Evolutionary conservation across 2,797 vertebrate genomes (phyloP).

Genomic region (Macrochelys suwanniensis): DNA sequence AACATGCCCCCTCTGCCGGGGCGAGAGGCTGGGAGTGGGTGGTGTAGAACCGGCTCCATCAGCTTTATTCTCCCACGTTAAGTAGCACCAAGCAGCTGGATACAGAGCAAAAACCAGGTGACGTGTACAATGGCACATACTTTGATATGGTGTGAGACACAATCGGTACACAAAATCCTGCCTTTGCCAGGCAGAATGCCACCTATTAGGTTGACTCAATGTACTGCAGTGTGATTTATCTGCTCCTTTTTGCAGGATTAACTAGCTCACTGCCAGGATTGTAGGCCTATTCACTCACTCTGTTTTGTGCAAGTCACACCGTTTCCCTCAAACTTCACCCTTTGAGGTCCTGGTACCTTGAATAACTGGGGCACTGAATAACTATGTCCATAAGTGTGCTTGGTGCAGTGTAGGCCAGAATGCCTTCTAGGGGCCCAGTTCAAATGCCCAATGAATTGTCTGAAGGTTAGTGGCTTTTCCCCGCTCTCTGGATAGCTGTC

Average conservation of each 20-base stretch:
- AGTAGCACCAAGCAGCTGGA: neutral
- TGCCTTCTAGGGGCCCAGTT: neutral
- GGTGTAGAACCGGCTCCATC: neutral
- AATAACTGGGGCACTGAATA: neutral
- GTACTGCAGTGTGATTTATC: neutral
- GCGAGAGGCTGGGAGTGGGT: neutral
- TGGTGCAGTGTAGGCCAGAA: neutral
- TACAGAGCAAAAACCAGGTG: neutral
- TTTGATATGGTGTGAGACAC: neutral
- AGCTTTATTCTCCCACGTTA: neutral
- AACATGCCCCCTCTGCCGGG: neutral
- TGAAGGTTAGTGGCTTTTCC: neutral
- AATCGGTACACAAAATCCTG: neutral
- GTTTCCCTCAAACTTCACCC: conserved; percentile 44
- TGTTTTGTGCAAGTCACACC: neutral
- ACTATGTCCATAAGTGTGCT: neutral
- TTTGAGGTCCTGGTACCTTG: neutral
- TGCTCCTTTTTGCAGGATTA: neutral
- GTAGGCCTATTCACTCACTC: neutral
- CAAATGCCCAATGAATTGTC: neutral
- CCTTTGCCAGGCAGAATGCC: neutral
- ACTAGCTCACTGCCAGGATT: neutral
- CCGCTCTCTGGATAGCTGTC: neutral
- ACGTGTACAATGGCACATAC: neutral
- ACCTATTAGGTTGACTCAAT: neutral